Base-by-base conservation (phyloP, 2,113 vertebrate species). In the Cyprinodon tularosa region DNA sequence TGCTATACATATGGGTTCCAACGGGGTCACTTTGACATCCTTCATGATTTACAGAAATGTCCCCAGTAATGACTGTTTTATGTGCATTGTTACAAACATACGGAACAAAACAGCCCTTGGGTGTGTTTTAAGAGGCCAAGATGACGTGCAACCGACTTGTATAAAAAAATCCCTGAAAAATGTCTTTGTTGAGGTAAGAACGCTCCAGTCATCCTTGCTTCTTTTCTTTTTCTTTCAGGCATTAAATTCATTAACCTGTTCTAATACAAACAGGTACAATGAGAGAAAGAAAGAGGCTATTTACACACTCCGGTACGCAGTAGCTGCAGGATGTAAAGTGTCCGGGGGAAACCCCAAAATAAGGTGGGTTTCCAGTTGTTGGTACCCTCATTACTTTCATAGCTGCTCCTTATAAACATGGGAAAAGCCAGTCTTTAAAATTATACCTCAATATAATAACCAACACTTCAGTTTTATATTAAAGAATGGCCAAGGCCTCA, bases 141-240 rank as follows among this genome's bases (percentile, higher is more conserved):
- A 90, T 57, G 61, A 91, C 74, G 82, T 84, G 86, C 84, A 89
- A 76, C 81, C 76, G 77, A 53, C 75, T 88, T 76, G 82, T 90
- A 91, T 74, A 91, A 89, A 89, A 50, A 61, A 65, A 92, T 90
- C 92, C 91, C 92, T 91, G 92, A 90, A 93, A 91, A 88, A 82
- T 74, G 82, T 91, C 89, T 88, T 57, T 81, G 62, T 81, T 91
- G 91, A 93, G 91, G 91, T 93, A 93, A 91, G 82, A 91, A 90
- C 78, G 88, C 84, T 78, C 83, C 74, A 78, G 62, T 83, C 72
- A 68, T 67, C 81, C 71, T 81, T 6, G 50, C 84, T 90, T 88
- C 73, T 73, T 90, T 81, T 84, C 76, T 75, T 48, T 72, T 77
- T 65, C 84, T 85, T 65, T 84, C 73, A 77, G 61, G 60, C 84